Conservation (phyloP, 2,888 invertebrate species). For the Trissonchulus latispiculum region DNA sequence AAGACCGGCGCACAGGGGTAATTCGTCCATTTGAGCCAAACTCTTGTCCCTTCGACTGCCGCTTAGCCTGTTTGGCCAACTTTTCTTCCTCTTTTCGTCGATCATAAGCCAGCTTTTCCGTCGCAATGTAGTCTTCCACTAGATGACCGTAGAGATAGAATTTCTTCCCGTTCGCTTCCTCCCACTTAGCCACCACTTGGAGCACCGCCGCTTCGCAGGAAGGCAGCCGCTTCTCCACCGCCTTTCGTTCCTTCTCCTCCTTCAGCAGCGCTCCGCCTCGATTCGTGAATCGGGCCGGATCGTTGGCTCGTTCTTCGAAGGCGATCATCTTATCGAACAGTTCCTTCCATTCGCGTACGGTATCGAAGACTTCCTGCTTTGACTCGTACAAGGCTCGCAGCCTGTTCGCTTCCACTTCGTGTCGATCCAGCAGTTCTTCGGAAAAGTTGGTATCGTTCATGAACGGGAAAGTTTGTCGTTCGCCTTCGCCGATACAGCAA, state of each 20-base stretch:
- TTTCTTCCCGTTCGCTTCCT: not conserved
- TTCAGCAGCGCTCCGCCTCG: slow-evolving; percentile 14
- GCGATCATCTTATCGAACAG: slow-evolving; percentile 12
- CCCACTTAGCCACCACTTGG: slow-evolving; percentile 12
- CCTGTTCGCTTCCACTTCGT: slow-evolving; percentile 7
- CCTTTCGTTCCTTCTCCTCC: slow-evolving; percentile 14
- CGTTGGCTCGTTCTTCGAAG: slow-evolving; percentile 5
- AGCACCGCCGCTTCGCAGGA: not conserved
- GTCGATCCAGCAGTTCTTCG: slow-evolving; percentile 9
- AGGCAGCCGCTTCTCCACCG: slow-evolving; percentile 1
- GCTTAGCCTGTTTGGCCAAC: not conserved
- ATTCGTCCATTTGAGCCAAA: not conserved
- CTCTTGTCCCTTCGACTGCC: not conserved
- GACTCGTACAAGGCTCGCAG: slow-evolving; percentile 12
- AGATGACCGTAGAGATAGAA: slow-evolving; percentile 7
- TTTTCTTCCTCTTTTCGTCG: slow-evolving; percentile 4
- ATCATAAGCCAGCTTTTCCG: slow-evolving; percentile 14
- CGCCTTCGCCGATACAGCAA: not conserved
- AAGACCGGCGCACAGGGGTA: not conserved
- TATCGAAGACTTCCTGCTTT: slow-evolving; percentile 12
- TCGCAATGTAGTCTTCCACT: slow-evolving; percentile 11
- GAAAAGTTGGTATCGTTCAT: slow-evolving; percentile 14
- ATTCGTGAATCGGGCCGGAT: slow-evolving; percentile 11
- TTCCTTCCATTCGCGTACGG: not conserved
- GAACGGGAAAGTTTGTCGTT: slow-evolving; percentile 16